A percentile compares a stretch with the other conserved stretches of the same genome.
Conservation (phyloP, 2,797 vertebrate species). For the Sebastiscus tertius region DNA sequence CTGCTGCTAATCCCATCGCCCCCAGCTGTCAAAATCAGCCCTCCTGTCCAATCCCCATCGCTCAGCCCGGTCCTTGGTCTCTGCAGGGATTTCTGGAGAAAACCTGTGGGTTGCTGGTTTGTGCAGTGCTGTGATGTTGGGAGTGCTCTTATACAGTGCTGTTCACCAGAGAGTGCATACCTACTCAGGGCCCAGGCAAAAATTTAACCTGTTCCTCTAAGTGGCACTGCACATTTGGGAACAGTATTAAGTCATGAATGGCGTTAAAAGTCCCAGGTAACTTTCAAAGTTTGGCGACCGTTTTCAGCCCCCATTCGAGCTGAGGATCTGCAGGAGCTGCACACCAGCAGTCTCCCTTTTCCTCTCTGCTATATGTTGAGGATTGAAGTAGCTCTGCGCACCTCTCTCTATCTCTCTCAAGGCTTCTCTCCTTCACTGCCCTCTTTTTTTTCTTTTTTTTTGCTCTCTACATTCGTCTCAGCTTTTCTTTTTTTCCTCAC, state of each 20-base stretch:
- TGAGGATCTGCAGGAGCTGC: constrained; percentile 10
- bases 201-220: constrained; percentile 13
- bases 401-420: constrained; percentile 12
- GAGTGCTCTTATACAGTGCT: constrained; percentile 8
- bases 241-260: constrained; percentile 5
- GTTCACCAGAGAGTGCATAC: constrained; percentile 13
- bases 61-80: constrained; percentile 31
- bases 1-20: constrained; percentile 73
- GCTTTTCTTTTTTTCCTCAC: background rate
- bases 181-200: background rate
- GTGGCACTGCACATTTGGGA: background rate
- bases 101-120: constrained; percentile 58
- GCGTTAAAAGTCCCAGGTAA: background rate
- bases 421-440: constrained; percentile 13
- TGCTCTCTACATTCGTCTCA: constrained; percentile 14
- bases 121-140: constrained; percentile 5
- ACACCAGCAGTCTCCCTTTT: background rate
- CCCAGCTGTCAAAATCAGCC: constrained; percentile 77
- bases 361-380: constrained; percentile 4
- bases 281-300: background rate
- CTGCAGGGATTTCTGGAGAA: constrained; percentile 47
- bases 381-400: constrained; percentile 12
- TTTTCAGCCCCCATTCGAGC: background rate
- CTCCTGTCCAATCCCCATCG: constrained; percentile 49
- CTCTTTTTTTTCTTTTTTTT: constrained; percentile 9